A percentile compares a stretch with the other conserved stretches of the same genome.
These are phyloP conservation scores for Meiosimyza platycephala DNA, from an alignment of 2,888 invertebrate species.

Conservation along the genomic window DNA sequence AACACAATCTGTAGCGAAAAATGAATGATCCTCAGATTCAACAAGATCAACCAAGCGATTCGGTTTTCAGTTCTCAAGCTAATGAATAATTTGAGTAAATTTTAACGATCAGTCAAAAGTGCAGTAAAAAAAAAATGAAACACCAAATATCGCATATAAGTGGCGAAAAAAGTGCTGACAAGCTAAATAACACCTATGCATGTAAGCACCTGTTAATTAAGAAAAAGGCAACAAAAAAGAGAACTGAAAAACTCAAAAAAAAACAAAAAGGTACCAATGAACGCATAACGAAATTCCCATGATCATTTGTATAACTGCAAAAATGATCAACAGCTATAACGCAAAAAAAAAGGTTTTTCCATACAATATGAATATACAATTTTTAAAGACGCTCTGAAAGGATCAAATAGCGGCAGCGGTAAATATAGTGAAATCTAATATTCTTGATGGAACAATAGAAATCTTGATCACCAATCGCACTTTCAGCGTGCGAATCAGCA, in stretches of 20 bases:
- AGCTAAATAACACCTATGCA: slow-evolving; percentile 28
- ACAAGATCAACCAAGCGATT: slow-evolving; percentile 14
- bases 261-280: not conserved
- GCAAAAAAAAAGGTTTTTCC: not conserved
- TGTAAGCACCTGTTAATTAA: slow-evolving; percentile 29
- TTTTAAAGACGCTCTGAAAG: slow-evolving; percentile 2
- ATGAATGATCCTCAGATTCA: not conserved
- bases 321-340: slow-evolving; percentile 15
- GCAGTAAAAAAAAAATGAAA: slow-evolving; percentile 11
- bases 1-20: slow-evolving; percentile 16
- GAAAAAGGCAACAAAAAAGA: not conserved
- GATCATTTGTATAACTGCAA: slow-evolving; percentile 23
- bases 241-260: not conserved
- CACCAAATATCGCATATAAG: slow-evolving; percentile 2
- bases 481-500: slow-evolving; percentile 45
- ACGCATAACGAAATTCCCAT: slow-evolving; percentile 19
- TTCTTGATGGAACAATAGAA: slow-evolving; percentile 17
- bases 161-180: slow-evolving; percentile 25
- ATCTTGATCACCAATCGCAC: slow-evolving; percentile 44
- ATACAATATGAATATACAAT: not conserved
- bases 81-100: not conserved
- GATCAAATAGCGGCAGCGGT: slow-evolving; percentile 16
- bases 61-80: slow-evolving; percentile 22
- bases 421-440: slow-evolving; percentile 31
- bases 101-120: slow-evolving; percentile 55